These are phyloP conservation scores for Syngnathus rostellatus DNA, from an alignment of 2,797 vertebrate species.

Conservation along the genomic window DNA sequence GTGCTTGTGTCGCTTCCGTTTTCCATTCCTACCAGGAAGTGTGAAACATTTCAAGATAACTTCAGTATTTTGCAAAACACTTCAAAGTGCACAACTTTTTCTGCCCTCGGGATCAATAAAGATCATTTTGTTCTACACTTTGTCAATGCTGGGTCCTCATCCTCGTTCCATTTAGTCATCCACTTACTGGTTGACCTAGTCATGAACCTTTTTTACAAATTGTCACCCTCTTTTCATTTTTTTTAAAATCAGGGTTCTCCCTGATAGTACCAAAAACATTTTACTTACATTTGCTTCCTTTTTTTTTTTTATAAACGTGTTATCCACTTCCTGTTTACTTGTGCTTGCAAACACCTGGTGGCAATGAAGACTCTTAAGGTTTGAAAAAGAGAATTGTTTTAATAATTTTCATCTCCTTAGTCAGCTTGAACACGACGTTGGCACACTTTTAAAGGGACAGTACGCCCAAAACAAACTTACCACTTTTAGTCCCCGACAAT, in stretches of 20 bases:
- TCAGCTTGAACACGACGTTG: background rate
- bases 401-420: background rate
- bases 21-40: background rate
- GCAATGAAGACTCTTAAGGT: background rate
- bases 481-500: background rate
- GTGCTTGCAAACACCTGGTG: background rate
- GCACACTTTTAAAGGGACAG: background rate
- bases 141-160: background rate
- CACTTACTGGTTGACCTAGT: no score
- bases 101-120: background rate
- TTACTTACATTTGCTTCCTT: background rate
- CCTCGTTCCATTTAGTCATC: background rate
- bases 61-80: background rate
- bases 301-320: background rate
- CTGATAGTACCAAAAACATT: no score
- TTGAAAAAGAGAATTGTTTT: background rate
- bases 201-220: no score
- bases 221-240: background rate
- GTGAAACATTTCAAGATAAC: background rate
- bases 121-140: background rate
- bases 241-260: background rate
- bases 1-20: background rate
- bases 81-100: background rate
- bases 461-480: background rate
- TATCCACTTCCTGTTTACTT: background rate